phyloP scores from a whole-genome alignment of 1,140 invertebrate genomes.

The Procambarus virginalis region DNA sequence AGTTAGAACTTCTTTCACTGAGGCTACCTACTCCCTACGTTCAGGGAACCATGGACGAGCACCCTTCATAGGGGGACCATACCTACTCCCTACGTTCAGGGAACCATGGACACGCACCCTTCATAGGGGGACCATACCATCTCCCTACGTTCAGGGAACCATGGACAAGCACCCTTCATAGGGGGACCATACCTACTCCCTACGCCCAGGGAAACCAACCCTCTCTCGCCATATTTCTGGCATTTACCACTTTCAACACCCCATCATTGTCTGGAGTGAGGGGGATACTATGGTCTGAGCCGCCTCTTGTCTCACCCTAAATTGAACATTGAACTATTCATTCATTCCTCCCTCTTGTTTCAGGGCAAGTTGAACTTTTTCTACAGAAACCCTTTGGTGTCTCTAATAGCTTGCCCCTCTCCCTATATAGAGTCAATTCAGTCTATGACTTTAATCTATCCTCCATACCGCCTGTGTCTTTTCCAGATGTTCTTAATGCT shows the following conservation, averaged over 20 bases:
- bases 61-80: not conserved
- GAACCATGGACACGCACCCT: not conserved
- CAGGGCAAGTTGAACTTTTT: not conserved
- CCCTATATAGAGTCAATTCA: not conserved
- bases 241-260: not conserved
- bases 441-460: not conserved
- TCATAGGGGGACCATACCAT: not conserved
- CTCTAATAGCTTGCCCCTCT: not conserved
- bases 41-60: no score
- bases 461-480: not conserved
- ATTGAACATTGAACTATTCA: conserved; percentile 13
- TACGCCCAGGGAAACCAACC: not conserved
- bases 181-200: not conserved
- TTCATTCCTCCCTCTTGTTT: not conserved
- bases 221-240: not conserved
- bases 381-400: not conserved
- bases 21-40: no score
- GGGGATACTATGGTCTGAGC: not conserved
- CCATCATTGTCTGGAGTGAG: not conserved
- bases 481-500: not conserved
- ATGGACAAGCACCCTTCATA: not conserved
- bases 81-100: not conserved
- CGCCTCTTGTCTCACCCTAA: not conserved
- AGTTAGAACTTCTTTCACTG: no score
- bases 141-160: not conserved